These are phyloP conservation scores for Agrenia bidenticulata DNA, from an alignment of 2,888 invertebrate species.

Conservation along the genomic window DNA sequence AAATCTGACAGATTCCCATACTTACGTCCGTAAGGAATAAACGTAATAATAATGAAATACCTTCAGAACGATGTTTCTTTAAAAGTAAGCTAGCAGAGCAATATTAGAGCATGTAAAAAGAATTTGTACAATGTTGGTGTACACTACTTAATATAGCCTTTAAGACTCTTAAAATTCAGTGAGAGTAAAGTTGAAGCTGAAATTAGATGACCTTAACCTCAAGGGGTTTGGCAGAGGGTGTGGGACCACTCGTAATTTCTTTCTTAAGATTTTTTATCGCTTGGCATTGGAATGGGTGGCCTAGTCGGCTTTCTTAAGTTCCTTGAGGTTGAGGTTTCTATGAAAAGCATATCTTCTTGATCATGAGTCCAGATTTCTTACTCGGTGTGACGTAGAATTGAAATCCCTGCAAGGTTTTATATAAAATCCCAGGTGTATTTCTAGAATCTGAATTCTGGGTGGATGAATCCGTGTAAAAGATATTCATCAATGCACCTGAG, in stretches of 20 bases:
- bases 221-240: conserved; percentile 22
- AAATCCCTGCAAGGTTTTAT: no score
- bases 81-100: no score
- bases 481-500: conserved; percentile 19
- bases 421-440: no score
- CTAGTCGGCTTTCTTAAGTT: conserved; percentile 8
- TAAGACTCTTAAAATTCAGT: conserved; percentile 4
- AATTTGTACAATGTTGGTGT: not conserved
- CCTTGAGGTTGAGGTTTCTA: not conserved
- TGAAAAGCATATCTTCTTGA: not conserved
- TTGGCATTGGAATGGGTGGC: conserved; percentile 16
- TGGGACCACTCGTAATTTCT: conserved; percentile 25
- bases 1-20: conserved; percentile 8
- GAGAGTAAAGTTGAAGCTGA: conserved; percentile 21
- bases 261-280: conserved; percentile 9
- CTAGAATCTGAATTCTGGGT: no score
- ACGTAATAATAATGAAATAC: not conserved
- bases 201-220: conserved; percentile 25
- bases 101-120: no score
- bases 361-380: not conserved
- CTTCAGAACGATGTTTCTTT: no score
- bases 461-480: not conserved
- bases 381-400: no score
- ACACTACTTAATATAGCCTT: conserved; percentile 2
- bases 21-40: conserved; percentile 3